Evolutionary conservation across 23 tunicate species (phyloP), one percentile per base, ranked within the genome.

Genomic region (Pegea sp.): DNA sequence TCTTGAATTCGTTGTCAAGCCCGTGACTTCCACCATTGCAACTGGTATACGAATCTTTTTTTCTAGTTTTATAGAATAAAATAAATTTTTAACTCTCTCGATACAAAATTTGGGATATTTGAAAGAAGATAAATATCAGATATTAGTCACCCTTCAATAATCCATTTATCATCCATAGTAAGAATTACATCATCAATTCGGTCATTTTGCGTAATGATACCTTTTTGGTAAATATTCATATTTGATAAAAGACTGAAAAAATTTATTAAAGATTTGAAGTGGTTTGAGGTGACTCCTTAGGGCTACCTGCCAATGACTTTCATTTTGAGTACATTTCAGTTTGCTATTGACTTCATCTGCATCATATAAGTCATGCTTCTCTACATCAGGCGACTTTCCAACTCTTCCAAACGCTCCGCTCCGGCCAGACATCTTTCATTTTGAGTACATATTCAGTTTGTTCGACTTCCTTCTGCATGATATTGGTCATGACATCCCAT

Each of bases 11-110:
- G 63, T 84, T 84, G 42, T 84, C 95, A 49, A 57, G 74, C 25
- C 95, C 95, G 50, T 84, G 95, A 0, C 68, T 84, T 29, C 95
- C 95, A 6, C 95, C 95, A 31, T 52, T 49, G 64, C 95, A 84
- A 28, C 32, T 26, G 5, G 71, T 62, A 34, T 71, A 65, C 11
- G 67, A 59, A 3, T 59, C 67, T 38, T 72, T 72, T n/a, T 63
- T 69, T 27, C 80, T 72, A 63, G 3, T 31, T 8, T 34, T 4
- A 49, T 16, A n/a, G n/a, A n/a, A n/a, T n/a, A n/a, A n/a, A n/a
- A n/a, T n/a, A n/a, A n/a, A n/a, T n/a, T n/a, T n/a, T n/a, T n/a
- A n/a, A n/a, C n/a, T n/a, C n/a, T n/a, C n/a, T n/a, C n/a, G n/a
- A n/a, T n/a, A n/a, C n/a, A n/a, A n/a, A n/a, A n/a, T n/a, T n/a